Base-by-base conservation (phyloP, 2,888 invertebrate species). In the Alitta virens region DNA sequence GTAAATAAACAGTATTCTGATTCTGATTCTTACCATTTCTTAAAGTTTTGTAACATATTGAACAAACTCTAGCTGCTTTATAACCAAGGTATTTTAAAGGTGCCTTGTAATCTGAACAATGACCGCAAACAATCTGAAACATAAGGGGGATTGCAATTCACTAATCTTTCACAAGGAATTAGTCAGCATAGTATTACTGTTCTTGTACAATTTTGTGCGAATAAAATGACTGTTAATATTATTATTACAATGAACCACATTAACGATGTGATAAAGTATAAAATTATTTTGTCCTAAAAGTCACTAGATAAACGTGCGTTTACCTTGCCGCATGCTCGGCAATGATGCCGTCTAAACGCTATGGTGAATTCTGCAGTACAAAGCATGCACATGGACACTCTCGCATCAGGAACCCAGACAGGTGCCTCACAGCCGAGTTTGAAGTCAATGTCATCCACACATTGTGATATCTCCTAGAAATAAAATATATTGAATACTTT, bases 271-370 rank as follows among this genome's bases (percentile, higher is more conserved):
- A n/a, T n/a, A n/a, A n/a, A n/a, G n/a, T n/a, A n/a, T n/a, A n/a
- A n/a, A n/a, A n/a, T n/a, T n/a, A n/a, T n/a, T n/a, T 40, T 40
- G 16, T 40, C 40, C 9, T 40, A 9, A 40, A 16, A 40, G 12
- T 12, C 16, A 40, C 9, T 40, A 40, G 40, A 40, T 40, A 12
- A 16, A 9, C 40, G 18, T 7, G 46, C n/a, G n/a, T 21, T 79
- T 78, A 87, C 87, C 79, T 87, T 86, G 61, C 88, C 88, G 82
- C 88, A 88, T 40, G 87, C 86, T 68, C 88, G 79, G 72, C 88
- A 89, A 76, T 88, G 88, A 74, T 88, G 88, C 65, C 88, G 83
- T 62, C 88, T 82, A 78, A 86, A 87, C 67, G 87, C 86, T 14
- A 88, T 84, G 1, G 87, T 87, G 76, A 88, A 88, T 71, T 86